A percentile compares a stretch with the other conserved stretches of the same genome.
Conservation (phyloP, 2,888 invertebrate species). For the Ochropacha duplaris region DNA sequence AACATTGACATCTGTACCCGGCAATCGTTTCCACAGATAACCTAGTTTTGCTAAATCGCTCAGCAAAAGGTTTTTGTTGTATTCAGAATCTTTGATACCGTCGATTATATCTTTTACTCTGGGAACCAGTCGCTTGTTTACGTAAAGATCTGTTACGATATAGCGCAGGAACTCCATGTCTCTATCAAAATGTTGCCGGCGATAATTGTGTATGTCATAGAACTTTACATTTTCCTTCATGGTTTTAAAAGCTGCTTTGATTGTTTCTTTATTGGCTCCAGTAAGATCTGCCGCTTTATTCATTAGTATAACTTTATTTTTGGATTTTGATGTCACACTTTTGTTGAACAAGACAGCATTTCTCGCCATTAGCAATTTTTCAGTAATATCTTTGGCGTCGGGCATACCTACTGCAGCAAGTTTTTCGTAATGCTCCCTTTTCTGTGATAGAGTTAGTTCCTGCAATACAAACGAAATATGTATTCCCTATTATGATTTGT, state of each 20-base stretch:
- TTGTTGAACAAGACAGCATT: not conserved
- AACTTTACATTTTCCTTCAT: not conserved
- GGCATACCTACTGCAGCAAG: not conserved
- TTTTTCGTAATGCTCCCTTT: not conserved
- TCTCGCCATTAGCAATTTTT: not conserved
- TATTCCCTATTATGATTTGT: not conserved
- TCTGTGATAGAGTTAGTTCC: not conserved
- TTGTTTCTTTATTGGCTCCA: not conserved
- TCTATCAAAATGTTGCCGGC: too few relatives aligned
- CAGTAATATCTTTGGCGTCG: not conserved
- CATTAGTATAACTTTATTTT: not conserved
- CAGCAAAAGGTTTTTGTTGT: not conserved
- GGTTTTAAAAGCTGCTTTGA: not conserved
- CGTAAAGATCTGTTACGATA: not conserved
- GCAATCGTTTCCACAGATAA: slow-evolving; percentile 27
- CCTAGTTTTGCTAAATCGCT: slow-evolving; percentile 17
- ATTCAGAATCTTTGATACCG: not conserved
- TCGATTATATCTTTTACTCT: not conserved
- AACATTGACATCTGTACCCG: slow-evolving; percentile 19
- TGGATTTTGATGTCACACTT: not conserved
- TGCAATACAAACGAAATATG: not conserved
- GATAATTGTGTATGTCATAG: not conserved
- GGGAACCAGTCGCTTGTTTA: not conserved
- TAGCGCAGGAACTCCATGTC: not conserved
- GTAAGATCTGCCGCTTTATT: not conserved